Conservation (phyloP, 2,888 invertebrate species). For the Polietes domitor region DNA sequence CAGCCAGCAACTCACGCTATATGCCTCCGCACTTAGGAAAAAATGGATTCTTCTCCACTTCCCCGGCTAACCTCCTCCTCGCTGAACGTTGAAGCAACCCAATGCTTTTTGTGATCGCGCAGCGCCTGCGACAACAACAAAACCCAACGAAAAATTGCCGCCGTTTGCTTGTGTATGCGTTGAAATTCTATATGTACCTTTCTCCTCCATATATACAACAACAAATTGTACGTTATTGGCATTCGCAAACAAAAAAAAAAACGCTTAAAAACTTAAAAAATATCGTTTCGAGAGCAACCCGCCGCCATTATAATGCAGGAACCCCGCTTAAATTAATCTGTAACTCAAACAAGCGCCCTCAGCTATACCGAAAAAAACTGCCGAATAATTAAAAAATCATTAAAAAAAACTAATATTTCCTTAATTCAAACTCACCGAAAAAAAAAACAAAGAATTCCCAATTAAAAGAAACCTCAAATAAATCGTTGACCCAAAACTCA, state of each 20-base stretch:
- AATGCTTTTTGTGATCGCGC: neutral
- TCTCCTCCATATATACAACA: conserved; percentile 46
- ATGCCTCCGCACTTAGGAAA: conserved; percentile 5
- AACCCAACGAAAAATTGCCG: conserved; percentile 56
- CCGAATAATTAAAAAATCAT: conserved; percentile 28
- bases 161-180: conserved; percentile 63
- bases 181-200: conserved; percentile 65
- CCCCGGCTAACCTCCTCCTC: neutral
- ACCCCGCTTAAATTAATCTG: neutral
- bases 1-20: conserved; percentile 59
- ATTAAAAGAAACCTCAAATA: conserved; percentile 1
- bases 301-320: conserved; percentile 43
- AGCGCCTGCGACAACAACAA: neutral
- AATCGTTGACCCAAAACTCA: conserved; percentile 43
- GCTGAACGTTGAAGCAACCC: conserved; percentile 31
- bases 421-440: conserved; percentile 5
- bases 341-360: neutral
- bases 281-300: conserved; percentile 29
- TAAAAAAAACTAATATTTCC: conserved; percentile 22
- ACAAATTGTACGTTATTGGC: conserved; percentile 32
- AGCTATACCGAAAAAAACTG: conserved; percentile 20
- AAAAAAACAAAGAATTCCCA: no score
- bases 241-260: conserved; percentile 30
- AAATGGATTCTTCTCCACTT: neutral
- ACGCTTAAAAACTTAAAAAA: conserved; percentile 48